These are phyloP conservation scores for Aramus guarauna DNA, from an alignment of 2,113 vertebrate genomes.

Conservation along the genomic window DNA sequence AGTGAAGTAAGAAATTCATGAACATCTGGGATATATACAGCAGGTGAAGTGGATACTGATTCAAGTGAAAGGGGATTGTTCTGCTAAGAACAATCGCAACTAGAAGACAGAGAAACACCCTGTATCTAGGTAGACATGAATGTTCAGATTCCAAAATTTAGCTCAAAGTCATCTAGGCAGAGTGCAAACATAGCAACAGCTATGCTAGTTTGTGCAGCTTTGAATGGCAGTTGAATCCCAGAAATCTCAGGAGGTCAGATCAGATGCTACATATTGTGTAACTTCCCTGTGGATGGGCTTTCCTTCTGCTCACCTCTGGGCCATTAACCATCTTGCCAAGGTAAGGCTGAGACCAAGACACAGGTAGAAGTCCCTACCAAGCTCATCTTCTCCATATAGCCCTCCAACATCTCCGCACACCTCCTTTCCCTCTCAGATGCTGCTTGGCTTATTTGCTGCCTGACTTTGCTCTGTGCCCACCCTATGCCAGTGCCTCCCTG, in stretches of 20 bases:
- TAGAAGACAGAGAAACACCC: not conserved
- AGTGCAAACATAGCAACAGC: not conserved
- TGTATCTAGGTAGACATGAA: not conserved
- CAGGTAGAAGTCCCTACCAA: not conserved
- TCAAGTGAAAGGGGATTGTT: not conserved
- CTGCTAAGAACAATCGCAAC: not conserved
- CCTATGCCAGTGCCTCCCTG: not conserved
- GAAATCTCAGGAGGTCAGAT: not conserved
- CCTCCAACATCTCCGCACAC: not conserved
- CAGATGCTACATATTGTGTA: not conserved
- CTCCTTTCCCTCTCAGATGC: not conserved
- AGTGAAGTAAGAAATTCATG: not conserved
- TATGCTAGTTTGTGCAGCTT: not conserved
- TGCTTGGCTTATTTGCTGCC: not conserved
- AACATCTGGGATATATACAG: no score
- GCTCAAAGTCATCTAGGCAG: not conserved
- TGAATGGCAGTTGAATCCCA: not conserved
- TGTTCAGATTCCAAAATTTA: not conserved
- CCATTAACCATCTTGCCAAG: not conserved
- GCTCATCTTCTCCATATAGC: not conserved
- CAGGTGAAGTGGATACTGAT: not conserved
- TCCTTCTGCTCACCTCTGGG: not conserved
- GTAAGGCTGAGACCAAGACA: not conserved
- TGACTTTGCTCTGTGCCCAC: not conserved
- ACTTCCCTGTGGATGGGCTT: rapidly evolving